These are phyloP conservation scores for Brachyalestes nurse DNA, from an alignment of 2,797 vertebrate species.

Conservation along the genomic window DNA sequence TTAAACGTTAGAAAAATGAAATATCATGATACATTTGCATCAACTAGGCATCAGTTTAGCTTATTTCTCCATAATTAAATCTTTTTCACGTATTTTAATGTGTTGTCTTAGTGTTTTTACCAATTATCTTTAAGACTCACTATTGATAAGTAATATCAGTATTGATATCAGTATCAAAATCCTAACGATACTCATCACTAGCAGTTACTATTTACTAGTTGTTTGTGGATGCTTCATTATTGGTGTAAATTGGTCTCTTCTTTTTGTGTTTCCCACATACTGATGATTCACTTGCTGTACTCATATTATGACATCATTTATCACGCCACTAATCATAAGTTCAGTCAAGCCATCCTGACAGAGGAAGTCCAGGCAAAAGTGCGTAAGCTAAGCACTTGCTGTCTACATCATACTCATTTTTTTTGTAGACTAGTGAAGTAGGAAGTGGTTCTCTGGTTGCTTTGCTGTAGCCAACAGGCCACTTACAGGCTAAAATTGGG, in stretches of 20 bases:
- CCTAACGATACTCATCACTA: too few relatives aligned
- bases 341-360: not conserved
- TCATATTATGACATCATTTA: not conserved
- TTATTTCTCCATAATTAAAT: too few relatives aligned
- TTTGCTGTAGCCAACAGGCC: not conserved
- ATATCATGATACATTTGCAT: too few relatives aligned
- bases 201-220: not conserved
- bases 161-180: too few relatives aligned
- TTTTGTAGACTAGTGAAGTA: not conserved
- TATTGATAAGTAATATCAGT: too few relatives aligned
- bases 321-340: not conserved
- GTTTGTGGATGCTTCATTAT: not conserved
- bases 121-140: too few relatives aligned
- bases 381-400: not conserved
- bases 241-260: not conserved
- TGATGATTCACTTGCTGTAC: not conserved
- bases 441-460: not conserved
- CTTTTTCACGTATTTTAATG: too few relatives aligned
- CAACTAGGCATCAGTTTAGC: too few relatives aligned
- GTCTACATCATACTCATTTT: not conserved
- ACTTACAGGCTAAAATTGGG: constrained; percentile 6
- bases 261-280: not conserved
- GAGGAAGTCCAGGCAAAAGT: not conserved
- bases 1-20: too few relatives aligned
- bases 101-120: too few relatives aligned